Percentiles rank a stretch among this genome's conserved stretches.
Evolutionary conservation across 2,113 vertebrate genomes (phyloP).

Genomic region (Podiceps cristatus): DNA sequence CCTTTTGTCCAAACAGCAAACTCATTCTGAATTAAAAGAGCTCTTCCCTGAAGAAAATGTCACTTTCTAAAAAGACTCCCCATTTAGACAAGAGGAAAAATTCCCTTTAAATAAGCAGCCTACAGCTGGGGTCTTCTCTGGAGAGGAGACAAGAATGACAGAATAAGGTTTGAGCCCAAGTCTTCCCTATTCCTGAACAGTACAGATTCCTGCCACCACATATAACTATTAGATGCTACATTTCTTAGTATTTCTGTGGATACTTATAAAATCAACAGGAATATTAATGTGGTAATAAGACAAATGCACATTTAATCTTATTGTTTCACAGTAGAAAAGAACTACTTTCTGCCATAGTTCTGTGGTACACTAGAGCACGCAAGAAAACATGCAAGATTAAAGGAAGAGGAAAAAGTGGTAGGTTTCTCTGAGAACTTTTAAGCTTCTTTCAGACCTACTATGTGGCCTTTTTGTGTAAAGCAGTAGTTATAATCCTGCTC

Average conservation of each 20-base stretch:
- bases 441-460: neutral
- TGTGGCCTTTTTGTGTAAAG: neutral
- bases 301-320: neutral
- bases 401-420: neutral
- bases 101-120: neutral
- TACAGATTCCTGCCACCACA: neutral
- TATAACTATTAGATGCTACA: neutral
- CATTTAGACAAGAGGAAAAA: neutral
- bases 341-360: neutral
- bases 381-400: rapidly evolving
- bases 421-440: neutral
- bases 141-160: neutral
- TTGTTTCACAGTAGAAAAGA: neutral
- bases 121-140: neutral
- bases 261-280: neutral
- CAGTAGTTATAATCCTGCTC: neutral
- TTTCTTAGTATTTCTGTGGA: neutral
- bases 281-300: neutral
- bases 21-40: neutral
- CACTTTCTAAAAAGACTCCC: neutral
- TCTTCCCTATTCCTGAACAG: neutral
- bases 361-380: rapidly evolving
- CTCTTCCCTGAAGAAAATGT: neutral
- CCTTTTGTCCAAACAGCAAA: neutral
- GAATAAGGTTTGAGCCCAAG: neutral